Conservation (phyloP, 2,797 vertebrate species). For the Distichodus sexfasciatus region DNA sequence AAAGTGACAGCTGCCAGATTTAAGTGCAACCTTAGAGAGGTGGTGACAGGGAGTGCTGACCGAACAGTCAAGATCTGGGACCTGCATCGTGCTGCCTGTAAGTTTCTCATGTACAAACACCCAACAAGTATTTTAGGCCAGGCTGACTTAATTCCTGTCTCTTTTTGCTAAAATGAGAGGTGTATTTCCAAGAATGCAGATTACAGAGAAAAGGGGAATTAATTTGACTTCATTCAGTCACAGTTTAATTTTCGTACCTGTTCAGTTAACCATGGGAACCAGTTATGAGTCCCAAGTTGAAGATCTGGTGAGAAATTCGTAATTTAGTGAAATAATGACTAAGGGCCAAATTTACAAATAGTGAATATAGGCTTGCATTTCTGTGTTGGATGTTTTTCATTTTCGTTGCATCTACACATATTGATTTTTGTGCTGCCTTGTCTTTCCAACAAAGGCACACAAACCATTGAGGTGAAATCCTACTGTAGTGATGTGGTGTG, state of each 20-base stretch:
- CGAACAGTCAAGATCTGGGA: slow-evolving; percentile 85
- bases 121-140: neutral
- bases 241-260: too few relatives aligned
- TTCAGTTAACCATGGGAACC: too few relatives aligned
- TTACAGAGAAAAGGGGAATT: too few relatives aligned
- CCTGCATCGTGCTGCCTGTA: slow-evolving; percentile 79
- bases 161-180: neutral
- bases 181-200: neutral
- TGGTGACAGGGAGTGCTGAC: slow-evolving; percentile 84
- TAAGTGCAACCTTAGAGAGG: slow-evolving; percentile 73
- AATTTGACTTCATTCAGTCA: too few relatives aligned
- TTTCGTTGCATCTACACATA: too few relatives aligned
- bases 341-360: too few relatives aligned
- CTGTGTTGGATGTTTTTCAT: neutral
- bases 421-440: too few relatives aligned
- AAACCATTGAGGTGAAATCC: slow-evolving; percentile 72
- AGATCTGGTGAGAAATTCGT: too few relatives aligned
- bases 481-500: slow-evolving; percentile 86
- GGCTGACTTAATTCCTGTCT: neutral
- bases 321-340: too few relatives aligned
- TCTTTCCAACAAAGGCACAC: slow-evolving; percentile 75
- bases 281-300: too few relatives aligned
- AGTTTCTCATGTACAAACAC: slow-evolving; percentile 51
- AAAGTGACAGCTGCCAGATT: slow-evolving; percentile 87
- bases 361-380: too few relatives aligned